phyloP scores from a whole-genome alignment of 2,797 vertebrate genomes.

The Pseudochirops corinnae region DNA sequence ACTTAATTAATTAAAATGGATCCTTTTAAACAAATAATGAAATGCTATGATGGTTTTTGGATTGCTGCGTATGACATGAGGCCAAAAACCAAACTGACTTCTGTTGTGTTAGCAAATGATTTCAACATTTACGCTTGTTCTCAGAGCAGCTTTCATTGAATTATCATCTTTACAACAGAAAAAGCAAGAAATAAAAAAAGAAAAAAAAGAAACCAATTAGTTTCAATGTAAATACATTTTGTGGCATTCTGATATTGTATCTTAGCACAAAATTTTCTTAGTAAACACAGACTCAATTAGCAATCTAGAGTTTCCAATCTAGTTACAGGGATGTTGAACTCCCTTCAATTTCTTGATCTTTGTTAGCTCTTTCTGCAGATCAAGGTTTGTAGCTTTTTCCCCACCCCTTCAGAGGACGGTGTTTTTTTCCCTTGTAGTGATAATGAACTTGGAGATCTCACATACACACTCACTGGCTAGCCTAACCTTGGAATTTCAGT shows the following conservation, averaged over 20 bases:
- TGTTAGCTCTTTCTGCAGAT: conserved; percentile 3
- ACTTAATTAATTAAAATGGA: conserved; percentile 1
- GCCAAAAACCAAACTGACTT: background rate
- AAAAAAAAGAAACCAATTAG: background rate
- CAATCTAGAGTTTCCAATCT: background rate
- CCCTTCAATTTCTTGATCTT: conserved; percentile 5
- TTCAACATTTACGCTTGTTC: background rate
- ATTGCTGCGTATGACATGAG: conserved; percentile 34
- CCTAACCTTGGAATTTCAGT: conserved; percentile 44
- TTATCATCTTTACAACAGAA: background rate
- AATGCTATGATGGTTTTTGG: background rate
- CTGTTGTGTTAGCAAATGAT: conserved; percentile 3
- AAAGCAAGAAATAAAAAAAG: background rate
- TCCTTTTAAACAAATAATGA: conserved; percentile 13
- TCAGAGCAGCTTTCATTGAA: conserved; percentile 41
- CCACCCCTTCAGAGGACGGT: background rate
- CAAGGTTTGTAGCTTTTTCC: background rate
- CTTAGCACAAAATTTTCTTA: background rate
- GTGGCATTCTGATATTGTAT: background rate
- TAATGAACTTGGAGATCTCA: conserved; percentile 47
- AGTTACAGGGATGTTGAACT: conserved; percentile 25
- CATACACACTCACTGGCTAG: conserved; percentile 49
- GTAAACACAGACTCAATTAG: conserved; percentile 46
- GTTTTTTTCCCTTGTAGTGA: background rate
- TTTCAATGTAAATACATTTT: background rate